Percentiles rank a stretch among this genome's conserved stretches.
Conservation (phyloP, 2,797 vertebrate genomes). For the Hypotaenidia okinawae region DNA sequence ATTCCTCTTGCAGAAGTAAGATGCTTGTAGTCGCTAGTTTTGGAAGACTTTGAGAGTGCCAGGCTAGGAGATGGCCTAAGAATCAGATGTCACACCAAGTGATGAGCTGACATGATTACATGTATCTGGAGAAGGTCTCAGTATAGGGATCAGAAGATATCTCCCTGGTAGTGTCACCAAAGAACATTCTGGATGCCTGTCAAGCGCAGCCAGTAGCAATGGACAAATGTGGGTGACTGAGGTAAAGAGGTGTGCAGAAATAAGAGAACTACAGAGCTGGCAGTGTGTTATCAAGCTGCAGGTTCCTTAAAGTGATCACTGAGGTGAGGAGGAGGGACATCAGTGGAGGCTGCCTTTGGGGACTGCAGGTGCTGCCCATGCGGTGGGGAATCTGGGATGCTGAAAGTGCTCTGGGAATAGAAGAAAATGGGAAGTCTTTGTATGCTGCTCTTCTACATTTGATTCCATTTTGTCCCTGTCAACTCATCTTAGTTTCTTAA, state of each 20-base stretch:
- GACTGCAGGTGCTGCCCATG: neutral
- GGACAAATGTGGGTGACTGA: neutral
- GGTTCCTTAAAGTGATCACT: neutral
- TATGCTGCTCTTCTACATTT: neutral
- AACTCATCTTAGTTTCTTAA: neutral
- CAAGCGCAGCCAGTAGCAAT: neutral
- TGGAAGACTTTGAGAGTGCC: neutral
- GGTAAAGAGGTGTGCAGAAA: neutral
- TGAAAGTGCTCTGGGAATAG: neutral
- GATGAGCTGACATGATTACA: neutral
- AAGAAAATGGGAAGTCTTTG: neutral
- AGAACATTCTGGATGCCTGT: neutral
- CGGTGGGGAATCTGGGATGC: neutral
- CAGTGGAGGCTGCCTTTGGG: neutral
- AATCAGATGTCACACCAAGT: neutral
- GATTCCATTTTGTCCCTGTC: constrained; percentile 9
- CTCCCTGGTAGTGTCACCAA: neutral
- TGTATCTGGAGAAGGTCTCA: neutral
- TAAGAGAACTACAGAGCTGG: neutral
- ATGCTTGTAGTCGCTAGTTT: neutral
- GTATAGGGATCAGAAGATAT: neutral
- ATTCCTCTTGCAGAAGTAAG: neutral
- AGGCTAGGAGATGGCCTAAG: neutral
- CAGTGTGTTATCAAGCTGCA: neutral
- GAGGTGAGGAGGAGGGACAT: neutral